Percentiles rank a stretch among this genome's conserved stretches.
Evolutionary conservation across 2,113 vertebrate species (phyloP).

Genomic region (Crotalus tigris): DNA sequence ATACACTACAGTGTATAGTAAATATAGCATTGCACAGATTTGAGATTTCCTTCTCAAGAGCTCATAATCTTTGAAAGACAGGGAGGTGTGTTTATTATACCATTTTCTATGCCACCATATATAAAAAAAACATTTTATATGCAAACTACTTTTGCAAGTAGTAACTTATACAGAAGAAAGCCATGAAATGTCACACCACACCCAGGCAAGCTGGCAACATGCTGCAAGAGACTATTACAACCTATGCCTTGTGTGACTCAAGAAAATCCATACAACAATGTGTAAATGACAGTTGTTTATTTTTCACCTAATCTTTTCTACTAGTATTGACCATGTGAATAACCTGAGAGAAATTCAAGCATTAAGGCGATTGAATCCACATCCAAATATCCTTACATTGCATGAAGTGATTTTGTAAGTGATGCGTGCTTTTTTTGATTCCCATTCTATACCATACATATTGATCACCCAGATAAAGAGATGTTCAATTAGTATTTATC

Average conservation of each 20-base stretch:
- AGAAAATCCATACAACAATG: background rate
- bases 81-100: background rate
- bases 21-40: background rate
- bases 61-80: too few relatives aligned
- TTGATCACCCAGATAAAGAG: background rate
- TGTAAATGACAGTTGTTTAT: background rate
- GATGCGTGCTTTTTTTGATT: background rate
- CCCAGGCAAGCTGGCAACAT: background rate
- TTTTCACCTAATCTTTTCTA: background rate
- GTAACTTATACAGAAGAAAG: background rate
- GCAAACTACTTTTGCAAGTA: too few relatives aligned
- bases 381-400: slow-evolving; percentile 72
- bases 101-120: background rate
- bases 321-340: slow-evolving; percentile 72
- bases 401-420: slow-evolving; percentile 70
- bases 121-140: background rate
- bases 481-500: slow-evolving; percentile 15
- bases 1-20: background rate
- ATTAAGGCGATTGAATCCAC: slow-evolving; percentile 68
- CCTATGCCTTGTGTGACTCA: background rate
- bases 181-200: background rate
- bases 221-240: background rate
- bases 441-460: background rate
- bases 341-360: slow-evolving; percentile 71
- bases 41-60: background rate